Evolutionary conservation across 2,888 invertebrate genomes (phyloP).

Genomic region (Thymelicus sylvestris): DNA sequence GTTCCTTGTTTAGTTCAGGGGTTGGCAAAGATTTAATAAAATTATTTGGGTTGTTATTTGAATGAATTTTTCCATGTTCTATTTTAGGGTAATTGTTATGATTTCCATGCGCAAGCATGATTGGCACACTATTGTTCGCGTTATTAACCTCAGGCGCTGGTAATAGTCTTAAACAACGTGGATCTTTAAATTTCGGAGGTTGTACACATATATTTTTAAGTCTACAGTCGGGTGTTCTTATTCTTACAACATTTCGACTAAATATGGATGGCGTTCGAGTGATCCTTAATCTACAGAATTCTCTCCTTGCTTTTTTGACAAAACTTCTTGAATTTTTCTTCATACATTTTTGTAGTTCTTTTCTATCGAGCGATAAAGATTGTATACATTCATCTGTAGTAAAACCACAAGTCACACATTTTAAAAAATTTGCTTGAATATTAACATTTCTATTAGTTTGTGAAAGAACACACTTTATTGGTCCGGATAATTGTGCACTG

Average conservation of each 20-base stretch:
- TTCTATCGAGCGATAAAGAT: slow-evolving; percentile 38
- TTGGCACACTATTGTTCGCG: neutral
- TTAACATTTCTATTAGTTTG: slow-evolving; percentile 42
- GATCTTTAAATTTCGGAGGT: neutral
- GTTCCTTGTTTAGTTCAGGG: neutral
- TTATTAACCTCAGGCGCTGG: neutral
- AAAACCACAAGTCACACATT: slow-evolving; percentile 41
- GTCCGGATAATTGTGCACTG: slow-evolving; percentile 43
- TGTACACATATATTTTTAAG: neutral
- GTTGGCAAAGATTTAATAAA: neutral
- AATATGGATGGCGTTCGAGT: slow-evolving; percentile 41
- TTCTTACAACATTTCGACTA: slow-evolving; percentile 15
- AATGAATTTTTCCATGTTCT: neutral
- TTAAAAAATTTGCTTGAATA: slow-evolving; percentile 44
- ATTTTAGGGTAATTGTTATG: neutral
- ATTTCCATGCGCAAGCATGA: neutral
- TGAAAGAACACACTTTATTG: slow-evolving; percentile 47
- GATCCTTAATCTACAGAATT: slow-evolving; percentile 40
- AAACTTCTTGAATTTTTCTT: slow-evolving; percentile 36
- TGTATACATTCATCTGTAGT: slow-evolving; percentile 37
- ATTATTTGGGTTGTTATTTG: neutral
- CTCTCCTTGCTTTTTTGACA: slow-evolving; percentile 36
- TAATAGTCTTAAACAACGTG: neutral
- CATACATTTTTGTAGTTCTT: slow-evolving; percentile 40
- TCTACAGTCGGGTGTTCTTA: neutral